Conservation (phyloP, 2,113 vertebrate genomes). For the Tapirus terrestris region DNA sequence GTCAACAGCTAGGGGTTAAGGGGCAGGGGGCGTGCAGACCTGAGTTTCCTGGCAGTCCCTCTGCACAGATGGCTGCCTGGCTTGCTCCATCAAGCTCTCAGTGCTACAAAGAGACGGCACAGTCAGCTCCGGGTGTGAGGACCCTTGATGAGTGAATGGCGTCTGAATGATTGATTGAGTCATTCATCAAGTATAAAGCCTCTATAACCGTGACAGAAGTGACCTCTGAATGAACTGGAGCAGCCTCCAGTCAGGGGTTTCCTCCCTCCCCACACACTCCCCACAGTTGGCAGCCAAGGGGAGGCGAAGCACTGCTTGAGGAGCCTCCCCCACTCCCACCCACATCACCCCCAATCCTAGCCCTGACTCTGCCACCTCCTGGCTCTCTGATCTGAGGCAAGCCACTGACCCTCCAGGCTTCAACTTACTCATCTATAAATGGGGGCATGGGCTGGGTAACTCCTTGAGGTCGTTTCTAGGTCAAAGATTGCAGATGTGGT, state of each 20-base stretch:
- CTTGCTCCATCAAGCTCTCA: neutral
- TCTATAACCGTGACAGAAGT: neutral
- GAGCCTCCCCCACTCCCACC: neutral
- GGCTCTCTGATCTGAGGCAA: neutral
- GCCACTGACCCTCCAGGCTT: neutral
- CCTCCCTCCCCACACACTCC: neutral
- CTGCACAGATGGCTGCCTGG: neutral
- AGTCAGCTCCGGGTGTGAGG: neutral
- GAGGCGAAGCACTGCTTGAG: neutral
- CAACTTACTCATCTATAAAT: neutral
- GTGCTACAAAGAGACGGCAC: neutral
- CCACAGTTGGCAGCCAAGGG: neutral
- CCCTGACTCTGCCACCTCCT: neutral
- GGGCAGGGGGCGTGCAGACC: neutral
- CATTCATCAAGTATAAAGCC: neutral
- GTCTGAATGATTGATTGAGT: neutral
- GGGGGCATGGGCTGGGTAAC: neutral
- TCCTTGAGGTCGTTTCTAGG: neutral
- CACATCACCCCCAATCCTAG: neutral
- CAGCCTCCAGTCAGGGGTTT: neutral
- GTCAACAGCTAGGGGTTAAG: rapidly evolving
- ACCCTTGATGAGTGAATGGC: neutral
- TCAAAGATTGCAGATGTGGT: neutral
- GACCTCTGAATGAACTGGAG: neutral
- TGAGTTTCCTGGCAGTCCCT: neutral